phyloP scores from a whole-genome alignment of 2,797 vertebrate genomes.

The Aratinga solstitialis region DNA sequence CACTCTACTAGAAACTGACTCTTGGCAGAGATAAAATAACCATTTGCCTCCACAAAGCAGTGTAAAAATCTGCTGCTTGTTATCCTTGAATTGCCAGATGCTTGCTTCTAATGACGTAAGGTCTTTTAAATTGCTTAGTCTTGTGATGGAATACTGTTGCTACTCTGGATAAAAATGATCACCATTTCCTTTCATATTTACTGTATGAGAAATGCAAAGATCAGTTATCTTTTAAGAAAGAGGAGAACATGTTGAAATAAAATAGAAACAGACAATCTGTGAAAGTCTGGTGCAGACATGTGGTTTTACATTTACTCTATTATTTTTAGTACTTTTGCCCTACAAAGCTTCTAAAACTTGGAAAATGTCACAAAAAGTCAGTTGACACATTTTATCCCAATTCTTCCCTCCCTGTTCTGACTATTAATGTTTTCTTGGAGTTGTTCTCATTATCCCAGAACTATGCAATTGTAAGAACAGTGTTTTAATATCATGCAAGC shows the following conservation, averaged over 20 bases:
- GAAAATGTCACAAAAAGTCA: not conserved
- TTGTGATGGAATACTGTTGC: constrained; percentile 64
- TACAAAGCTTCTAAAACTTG: not conserved
- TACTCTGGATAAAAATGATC: constrained; percentile 33
- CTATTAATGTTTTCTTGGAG: not conserved
- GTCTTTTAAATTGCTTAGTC: constrained; percentile 64
- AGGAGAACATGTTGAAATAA: not conserved
- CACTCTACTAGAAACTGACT: constrained; percentile 69
- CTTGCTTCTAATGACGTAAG: constrained; percentile 70
- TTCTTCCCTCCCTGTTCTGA: not conserved
- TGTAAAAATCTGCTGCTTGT: constrained; percentile 76
- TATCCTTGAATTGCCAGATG: constrained; percentile 70
- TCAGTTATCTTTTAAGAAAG: not conserved
- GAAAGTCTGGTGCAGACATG: not conserved
- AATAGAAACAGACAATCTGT: not conserved
- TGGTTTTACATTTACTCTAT: not conserved
- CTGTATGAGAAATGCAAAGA: constrained; percentile 16
- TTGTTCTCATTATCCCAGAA: not conserved
- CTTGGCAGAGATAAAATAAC: constrained; percentile 75
- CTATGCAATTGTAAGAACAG: not conserved
- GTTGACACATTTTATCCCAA: not conserved
- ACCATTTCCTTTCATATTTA: constrained; percentile 42
- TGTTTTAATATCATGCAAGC: not conserved
- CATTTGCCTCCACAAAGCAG: constrained; percentile 68
- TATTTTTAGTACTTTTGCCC: not conserved